These are phyloP conservation scores for Cladorhizidae sp. DNA, from an alignment of 37 sponge, comb jelly and placozoan genomes.

Conservation along the genomic window DNA sequence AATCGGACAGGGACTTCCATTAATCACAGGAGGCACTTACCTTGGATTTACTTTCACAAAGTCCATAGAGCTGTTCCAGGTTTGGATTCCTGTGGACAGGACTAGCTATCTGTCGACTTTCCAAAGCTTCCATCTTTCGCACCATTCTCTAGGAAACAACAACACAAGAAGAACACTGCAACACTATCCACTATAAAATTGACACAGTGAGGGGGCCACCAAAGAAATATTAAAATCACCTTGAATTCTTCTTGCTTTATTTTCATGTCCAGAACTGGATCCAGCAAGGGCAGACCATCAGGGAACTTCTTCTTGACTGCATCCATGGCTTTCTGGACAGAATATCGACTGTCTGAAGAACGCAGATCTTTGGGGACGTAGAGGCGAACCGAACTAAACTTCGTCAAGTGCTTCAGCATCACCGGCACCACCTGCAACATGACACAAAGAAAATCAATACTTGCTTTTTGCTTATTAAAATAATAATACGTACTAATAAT, in stretches of 20 bases:
- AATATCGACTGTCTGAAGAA: constrained; percentile 51
- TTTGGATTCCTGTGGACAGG: constrained; percentile 79
- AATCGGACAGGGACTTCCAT: neutral
- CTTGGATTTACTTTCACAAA: constrained; percentile 84
- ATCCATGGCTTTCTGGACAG: constrained; percentile 71
- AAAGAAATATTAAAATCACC: neutral
- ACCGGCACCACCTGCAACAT: constrained; percentile 90
- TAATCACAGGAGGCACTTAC: constrained; percentile 21
- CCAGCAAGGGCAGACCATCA: constrained; percentile 85
- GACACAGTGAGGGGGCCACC: too few species aligned
- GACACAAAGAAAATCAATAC: too few species aligned
- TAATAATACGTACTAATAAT: too few species aligned
- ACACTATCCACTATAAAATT: neutral
- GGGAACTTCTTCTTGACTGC: constrained; percentile 92
- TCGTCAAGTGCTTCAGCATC: constrained; percentile 63
- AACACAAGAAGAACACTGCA: neutral
- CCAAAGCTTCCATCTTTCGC: constrained; percentile 89
- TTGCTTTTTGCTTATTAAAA: too few species aligned
- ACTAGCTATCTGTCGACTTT: constrained; percentile 79
- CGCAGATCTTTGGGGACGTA: constrained; percentile 91
- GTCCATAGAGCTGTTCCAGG: constrained; percentile 66
- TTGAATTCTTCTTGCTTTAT: constrained; percentile 20
- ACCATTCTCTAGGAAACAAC: constrained; percentile 11
- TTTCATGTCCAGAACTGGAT: constrained; percentile 75
- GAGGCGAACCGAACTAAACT: constrained; percentile 83